Evolutionary conservation across 1,140 invertebrate genomes (phyloP).

Genomic region (Caenorhabditis brenneri): DNA sequence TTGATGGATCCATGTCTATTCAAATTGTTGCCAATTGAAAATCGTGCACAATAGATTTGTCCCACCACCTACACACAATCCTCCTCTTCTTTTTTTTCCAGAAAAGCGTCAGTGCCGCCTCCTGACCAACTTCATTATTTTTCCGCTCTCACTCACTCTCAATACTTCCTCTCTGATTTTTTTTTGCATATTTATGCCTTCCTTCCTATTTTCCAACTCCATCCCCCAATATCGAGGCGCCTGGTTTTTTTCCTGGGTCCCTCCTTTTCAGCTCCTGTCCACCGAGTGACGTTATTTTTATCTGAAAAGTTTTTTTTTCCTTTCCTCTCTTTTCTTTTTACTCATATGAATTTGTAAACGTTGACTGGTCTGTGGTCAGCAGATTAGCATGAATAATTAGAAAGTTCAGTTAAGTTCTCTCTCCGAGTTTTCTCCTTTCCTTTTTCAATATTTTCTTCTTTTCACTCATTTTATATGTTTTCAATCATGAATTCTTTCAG

Average conservation of each 20-base stretch:
- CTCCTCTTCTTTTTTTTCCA: background rate
- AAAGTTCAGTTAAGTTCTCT: background rate
- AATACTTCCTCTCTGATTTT: constrained; percentile 3
- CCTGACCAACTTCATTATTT: constrained; percentile 35
- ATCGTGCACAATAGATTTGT: constrained; percentile 10
- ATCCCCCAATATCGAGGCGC: background rate
- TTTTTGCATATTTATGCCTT: constrained; percentile 34
- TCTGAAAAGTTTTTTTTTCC: background rate
- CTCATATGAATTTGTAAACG: constrained; percentile 33
- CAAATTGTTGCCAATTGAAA: constrained; percentile 33
- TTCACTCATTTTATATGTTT: background rate
- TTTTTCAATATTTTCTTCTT: background rate
- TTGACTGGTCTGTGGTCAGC: background rate
- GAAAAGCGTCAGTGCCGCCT: background rate
- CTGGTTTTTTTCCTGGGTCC: background rate
- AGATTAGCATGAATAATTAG: constrained; percentile 40
- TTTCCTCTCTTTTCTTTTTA: background rate
- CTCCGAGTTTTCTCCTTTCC: background rate
- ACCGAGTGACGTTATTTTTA: background rate
- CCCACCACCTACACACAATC: constrained; percentile 6
- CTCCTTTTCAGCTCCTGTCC: background rate
- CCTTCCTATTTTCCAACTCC: background rate
- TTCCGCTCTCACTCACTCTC: background rate
- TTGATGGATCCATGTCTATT: constrained; percentile 7
- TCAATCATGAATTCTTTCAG: background rate